Conservation (phyloP, 2,113 vertebrate genomes). For the Sceloporus tristichus region DNA sequence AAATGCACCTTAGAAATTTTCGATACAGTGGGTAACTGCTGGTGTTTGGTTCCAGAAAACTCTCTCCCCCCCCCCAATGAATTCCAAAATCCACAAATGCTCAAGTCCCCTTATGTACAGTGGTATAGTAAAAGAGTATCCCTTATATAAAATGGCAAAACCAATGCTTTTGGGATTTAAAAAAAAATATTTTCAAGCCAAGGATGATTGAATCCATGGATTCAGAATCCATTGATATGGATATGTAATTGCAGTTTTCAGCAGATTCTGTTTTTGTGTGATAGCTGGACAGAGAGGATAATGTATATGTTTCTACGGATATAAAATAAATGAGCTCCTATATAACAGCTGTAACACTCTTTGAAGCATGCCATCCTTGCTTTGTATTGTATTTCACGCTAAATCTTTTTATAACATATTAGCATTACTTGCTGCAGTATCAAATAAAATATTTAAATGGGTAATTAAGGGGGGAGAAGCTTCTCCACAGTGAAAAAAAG, state of each 20-base stretch:
- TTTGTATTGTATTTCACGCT: slow-evolving; percentile 29
- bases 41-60: no score
- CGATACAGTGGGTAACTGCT: no score
- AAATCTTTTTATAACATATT: slow-evolving; percentile 39
- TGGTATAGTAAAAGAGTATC: no score
- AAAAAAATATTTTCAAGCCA: no score
- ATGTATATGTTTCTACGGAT: slow-evolving; percentile 12
- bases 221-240: no score
- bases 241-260: not conserved
- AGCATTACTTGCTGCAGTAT: slow-evolving; percentile 17
- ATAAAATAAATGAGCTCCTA: not conserved
- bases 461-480: not conserved
- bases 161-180: no score
- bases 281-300: not conserved
- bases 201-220: no score
- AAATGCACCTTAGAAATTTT: slow-evolving; percentile 12
- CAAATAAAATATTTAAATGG: slow-evolving; percentile 40
- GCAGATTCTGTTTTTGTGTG: not conserved
- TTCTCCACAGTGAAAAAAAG: slow-evolving; percentile 20
- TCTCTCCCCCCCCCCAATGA: no score
- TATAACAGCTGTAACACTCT: slow-evolving; percentile 17
- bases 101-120: no score
- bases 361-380: slow-evolving; percentile 17
- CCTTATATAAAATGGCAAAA: no score
- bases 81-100: no score